A percentile compares a stretch with the other conserved stretches of the same genome.
phyloP scores from a whole-genome alignment of 2,888 invertebrate species.

The Hyposoter didymator region DNA sequence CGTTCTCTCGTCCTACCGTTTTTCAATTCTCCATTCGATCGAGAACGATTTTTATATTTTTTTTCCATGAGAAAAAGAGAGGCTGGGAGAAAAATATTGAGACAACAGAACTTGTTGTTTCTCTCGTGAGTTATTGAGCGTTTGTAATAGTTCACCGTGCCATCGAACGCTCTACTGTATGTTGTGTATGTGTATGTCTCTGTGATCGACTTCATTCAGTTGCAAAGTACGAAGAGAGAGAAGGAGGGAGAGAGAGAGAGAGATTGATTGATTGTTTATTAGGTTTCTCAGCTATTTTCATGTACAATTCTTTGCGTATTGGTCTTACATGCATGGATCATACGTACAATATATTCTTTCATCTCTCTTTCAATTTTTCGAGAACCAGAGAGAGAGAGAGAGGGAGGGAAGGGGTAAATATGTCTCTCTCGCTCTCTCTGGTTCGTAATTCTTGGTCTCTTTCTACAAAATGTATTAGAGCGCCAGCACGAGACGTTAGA shows the following conservation, averaged over 20 bases:
- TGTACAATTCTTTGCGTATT: too few species aligned
- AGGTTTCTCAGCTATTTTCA: too few species aligned
- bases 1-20: background rate
- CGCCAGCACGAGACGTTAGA: slow-evolving; percentile 22
- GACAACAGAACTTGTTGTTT: slow-evolving; percentile 7
- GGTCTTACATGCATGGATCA: too few species aligned
- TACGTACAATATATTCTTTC: too few species aligned
- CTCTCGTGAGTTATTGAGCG: slow-evolving; percentile 16
- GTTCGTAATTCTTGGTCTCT: background rate
- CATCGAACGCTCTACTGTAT: background rate
- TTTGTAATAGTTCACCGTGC: slow-evolving; percentile 43
- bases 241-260: background rate
- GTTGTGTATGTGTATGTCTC: background rate
- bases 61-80: background rate
- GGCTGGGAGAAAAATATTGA: slow-evolving; percentile 7
- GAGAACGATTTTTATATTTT: background rate
- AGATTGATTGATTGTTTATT: background rate
- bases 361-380: too few species aligned
- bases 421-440: background rate
- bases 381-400: background rate
- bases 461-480: slow-evolving; percentile 20
- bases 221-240: slow-evolving; percentile 30
- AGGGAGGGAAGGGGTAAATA: background rate
- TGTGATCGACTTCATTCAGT: slow-evolving; percentile 40
- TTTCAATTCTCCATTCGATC: slow-evolving; percentile 18